phyloP scores from a whole-genome alignment of 2,113 vertebrate species.

The Protobothrops flavoviridis region DNA sequence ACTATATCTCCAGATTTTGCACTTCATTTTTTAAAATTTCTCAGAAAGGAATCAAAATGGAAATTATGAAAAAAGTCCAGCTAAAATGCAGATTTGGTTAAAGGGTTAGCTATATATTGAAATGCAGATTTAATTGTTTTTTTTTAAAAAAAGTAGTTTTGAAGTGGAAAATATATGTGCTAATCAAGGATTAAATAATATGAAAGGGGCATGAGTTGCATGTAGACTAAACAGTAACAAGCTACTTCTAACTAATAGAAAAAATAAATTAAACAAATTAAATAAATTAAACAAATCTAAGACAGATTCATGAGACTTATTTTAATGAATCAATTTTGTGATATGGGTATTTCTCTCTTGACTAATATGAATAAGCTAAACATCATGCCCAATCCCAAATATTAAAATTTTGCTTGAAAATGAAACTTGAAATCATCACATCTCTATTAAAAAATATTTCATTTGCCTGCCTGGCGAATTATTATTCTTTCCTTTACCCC shows the following conservation, averaged over 20 bases:
- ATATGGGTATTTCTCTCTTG: not conserved
- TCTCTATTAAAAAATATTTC: not conserved
- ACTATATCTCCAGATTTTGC: not conserved
- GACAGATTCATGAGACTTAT: conserved; percentile 10
- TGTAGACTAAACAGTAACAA: not conserved
- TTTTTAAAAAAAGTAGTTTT: not conserved
- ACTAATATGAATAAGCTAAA: conserved; percentile 11
- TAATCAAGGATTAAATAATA: not conserved
- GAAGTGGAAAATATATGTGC: not conserved
- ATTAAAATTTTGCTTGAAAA: not conserved
- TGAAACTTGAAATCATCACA: not conserved
- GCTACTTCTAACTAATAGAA: not conserved
- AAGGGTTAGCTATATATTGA: not conserved
- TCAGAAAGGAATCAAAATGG: not conserved
- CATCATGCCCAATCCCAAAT: not conserved
- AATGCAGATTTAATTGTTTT: not conserved
- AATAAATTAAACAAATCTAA: not conserved
- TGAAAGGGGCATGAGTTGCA: not conserved
- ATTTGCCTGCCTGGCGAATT: not conserved
- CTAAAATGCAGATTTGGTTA: not conserved
- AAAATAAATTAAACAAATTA: not conserved
- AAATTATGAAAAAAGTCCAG: not conserved
- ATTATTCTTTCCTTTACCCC: not conserved
- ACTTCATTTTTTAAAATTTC: not conserved
- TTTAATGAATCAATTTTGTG: conserved; percentile 9